These are phyloP conservation scores for Nomia melanderi DNA, from an alignment of 1,140 invertebrate genomes.

Conservation along the genomic window DNA sequence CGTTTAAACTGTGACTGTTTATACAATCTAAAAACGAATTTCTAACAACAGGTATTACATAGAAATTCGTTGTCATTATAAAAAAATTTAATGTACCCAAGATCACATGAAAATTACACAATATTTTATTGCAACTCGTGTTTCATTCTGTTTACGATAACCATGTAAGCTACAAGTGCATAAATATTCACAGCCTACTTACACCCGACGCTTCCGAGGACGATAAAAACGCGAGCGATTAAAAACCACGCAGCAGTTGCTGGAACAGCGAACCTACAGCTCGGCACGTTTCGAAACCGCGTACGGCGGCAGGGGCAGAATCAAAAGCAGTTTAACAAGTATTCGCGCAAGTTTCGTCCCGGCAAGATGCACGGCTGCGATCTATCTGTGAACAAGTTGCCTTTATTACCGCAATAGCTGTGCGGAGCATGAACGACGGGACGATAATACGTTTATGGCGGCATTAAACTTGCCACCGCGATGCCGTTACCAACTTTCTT, in stretches of 20 bases:
- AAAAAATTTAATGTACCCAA: no score
- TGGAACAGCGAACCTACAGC: not conserved
- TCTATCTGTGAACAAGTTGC: constrained; percentile 45
- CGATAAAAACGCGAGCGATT: no score
- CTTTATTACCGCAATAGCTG: constrained; percentile 56
- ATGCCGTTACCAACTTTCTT: constrained; percentile 58
- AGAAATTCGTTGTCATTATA: no score
- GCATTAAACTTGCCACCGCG: constrained; percentile 64
- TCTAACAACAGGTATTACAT: no score
- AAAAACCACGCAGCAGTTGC: not conserved
- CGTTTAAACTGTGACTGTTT: no score
- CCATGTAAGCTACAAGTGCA: no score
- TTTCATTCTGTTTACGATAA: no score
- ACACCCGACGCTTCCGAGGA: no score
- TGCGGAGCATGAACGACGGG: constrained; percentile 39
- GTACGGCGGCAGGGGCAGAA: not conserved
- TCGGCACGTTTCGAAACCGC: not conserved
- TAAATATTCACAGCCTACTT: no score
- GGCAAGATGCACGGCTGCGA: constrained; percentile 33
- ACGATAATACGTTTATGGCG: constrained; percentile 69
- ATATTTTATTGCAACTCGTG: no score
- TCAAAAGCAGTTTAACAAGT: constrained; percentile 32
- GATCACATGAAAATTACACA: no score
- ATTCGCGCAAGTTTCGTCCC: constrained; percentile 17
- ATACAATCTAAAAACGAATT: no score